Conservation (phyloP, 2,113 vertebrate genomes). For the Nothocercus nigrocapillus region DNA sequence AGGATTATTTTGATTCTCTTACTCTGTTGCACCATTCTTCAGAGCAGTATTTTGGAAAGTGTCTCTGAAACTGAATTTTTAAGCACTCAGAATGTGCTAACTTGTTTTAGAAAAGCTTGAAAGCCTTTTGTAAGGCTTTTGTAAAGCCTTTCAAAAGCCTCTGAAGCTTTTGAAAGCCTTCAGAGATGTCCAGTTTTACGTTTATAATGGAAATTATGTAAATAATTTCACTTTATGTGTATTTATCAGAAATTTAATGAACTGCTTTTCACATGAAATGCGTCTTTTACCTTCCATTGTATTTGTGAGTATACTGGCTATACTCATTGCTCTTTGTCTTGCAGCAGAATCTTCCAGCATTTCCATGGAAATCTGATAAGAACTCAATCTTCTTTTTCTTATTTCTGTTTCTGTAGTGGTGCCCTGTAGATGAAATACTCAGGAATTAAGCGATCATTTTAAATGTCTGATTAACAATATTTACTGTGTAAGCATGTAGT, state of each 20-base stretch:
- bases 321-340: constrained; percentile 90
- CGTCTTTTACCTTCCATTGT: constrained; percentile 89
- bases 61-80: background rate
- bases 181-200: background rate
- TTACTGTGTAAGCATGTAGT: background rate
- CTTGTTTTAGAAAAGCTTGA: background rate
- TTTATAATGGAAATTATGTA: background rate
- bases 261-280: background rate
- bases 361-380: constrained; percentile 87
- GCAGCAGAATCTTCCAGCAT: constrained; percentile 84
- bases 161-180: background rate
- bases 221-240: background rate
- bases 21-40: background rate
- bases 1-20: background rate
- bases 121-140: background rate
- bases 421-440: constrained; percentile 80
- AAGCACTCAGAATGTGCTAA: background rate
- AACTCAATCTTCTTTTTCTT: constrained; percentile 84
- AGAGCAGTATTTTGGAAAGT: background rate
- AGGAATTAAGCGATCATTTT: constrained; percentile 60
- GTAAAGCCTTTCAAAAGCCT: too few species aligned
- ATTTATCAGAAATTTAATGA: background rate
- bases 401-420: constrained; percentile 88
- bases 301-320: constrained; percentile 93
- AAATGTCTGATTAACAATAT: background rate